Evolutionary conservation across 2,888 invertebrate species (phyloP), one percentile per base, ranked within the genome.

Genomic region (Eristalis arbustorum): DNA sequence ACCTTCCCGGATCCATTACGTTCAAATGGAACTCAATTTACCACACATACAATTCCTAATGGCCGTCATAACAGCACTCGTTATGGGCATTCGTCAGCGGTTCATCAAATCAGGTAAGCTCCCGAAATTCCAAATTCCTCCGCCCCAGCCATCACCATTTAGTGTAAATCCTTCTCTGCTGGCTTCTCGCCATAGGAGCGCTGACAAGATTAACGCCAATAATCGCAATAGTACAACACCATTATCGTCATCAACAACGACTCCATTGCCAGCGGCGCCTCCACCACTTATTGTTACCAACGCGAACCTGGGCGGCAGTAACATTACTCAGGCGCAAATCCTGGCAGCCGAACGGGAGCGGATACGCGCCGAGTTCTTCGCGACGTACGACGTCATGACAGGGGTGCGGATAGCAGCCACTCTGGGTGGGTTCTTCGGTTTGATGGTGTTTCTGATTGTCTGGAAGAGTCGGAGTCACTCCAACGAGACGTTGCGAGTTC

Each of bases 341-440:
- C 76, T 89, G 84, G 91, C 91, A 4, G 93, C 94, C 89, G 95
- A 95, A 90, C 94, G 95, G 76, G 96, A 96, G 91, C 95, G 95
- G 90, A 94, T 95, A 90, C 96, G 96, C 91, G 94, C 95, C 90
- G 96, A 96, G 92, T 98, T 97, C 93, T 97, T 97, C 94, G 96
- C 96, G 90, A 97, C 97, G 49, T 98, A 98, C 93, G 97, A 98
- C 94, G 96, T 96, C 92, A 98, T 97, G 97, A 98, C 98, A 90
- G 98, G 98, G 89, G 95, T 98, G 88, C 95, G 98, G 89, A 98
- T 98, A 93, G 98, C 98, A 89, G 97, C 97, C 89, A 98, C 98
- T 3, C 94, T 98, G 72, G 97, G 98, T 90, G 97, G 97, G 90
- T 97, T 98, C 93, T 98, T 98, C 93, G 96, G 96, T 88, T 94